Evolutionary conservation across 2,113 vertebrate genomes (phyloP).

Genomic region (Psittacula cyanocephala): DNA sequence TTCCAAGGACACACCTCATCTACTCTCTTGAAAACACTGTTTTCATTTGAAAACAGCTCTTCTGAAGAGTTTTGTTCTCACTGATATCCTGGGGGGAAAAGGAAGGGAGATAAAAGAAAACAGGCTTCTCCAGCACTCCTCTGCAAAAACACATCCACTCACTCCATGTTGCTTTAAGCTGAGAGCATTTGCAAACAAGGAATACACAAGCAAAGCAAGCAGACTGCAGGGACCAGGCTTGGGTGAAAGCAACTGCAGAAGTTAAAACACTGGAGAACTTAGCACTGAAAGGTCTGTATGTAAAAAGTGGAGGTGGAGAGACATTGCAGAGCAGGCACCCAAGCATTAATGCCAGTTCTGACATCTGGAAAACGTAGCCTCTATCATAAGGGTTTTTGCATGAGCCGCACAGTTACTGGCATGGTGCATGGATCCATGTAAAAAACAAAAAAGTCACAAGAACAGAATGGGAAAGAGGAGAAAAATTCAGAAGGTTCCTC

Average conservation of each 20-base stretch:
- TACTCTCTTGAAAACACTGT: neutral
- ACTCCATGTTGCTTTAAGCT: neutral
- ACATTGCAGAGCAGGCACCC: neutral
- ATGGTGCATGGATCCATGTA: neutral
- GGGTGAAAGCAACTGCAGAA: neutral
- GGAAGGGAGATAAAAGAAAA: neutral
- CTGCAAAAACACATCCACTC: neutral
- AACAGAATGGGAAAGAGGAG: neutral
- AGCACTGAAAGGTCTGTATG: neutral
- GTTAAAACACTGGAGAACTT: neutral
- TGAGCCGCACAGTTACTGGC: neutral
- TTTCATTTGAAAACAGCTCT: neutral
- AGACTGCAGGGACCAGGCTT: neutral
- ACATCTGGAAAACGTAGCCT: neutral
- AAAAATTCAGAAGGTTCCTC: neutral
- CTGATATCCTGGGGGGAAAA: neutral
- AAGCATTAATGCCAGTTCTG: neutral
- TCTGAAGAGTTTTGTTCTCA: neutral
- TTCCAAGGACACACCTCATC: neutral
- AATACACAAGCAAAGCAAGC: neutral
- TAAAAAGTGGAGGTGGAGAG: neutral
- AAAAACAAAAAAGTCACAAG: neutral
- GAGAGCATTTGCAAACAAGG: neutral
- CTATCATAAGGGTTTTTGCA: fast-evolving
- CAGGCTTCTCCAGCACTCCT: neutral